phyloP scores from a whole-genome alignment of 1,140 invertebrate species.

The Tetramorium simillimum region DNA sequence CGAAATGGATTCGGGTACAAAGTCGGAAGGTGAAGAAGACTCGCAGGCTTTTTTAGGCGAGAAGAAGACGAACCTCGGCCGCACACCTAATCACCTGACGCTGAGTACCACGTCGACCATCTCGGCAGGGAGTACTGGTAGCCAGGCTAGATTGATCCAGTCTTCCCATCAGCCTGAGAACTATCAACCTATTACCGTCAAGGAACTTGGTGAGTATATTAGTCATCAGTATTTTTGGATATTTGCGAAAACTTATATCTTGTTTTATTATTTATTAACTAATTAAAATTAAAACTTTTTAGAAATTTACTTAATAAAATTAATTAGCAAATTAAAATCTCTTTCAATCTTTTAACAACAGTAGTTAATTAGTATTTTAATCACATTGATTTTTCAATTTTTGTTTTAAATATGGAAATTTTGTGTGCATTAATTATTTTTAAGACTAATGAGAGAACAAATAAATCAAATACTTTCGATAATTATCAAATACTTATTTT shows the following conservation, averaged over 20 bases:
- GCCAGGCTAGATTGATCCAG: constrained; percentile 96
- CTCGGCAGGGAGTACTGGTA: constrained; percentile 96
- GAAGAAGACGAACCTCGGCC: constrained; percentile 90
- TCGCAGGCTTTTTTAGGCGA: constrained; percentile 89
- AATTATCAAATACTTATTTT: no score
- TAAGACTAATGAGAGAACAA: background rate
- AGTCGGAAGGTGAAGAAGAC: constrained; percentile 95
- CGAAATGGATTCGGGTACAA: constrained; percentile 90
- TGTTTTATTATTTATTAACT: background rate
- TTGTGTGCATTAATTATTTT: background rate
- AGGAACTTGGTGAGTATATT: constrained; percentile 92
- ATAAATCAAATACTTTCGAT: background rate
- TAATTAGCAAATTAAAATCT: background rate
- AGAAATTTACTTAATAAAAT: background rate
- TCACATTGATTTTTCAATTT: background rate
- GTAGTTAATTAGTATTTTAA: background rate
- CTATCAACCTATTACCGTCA: constrained; percentile 93
- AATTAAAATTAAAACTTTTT: background rate
- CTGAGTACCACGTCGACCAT: constrained; percentile 96
- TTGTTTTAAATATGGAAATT: background rate
- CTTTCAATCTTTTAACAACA: background rate
- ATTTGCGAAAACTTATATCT: background rate
- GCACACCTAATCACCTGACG: constrained; percentile 96
- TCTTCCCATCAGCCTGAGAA: constrained; percentile 96
- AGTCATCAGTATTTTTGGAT: background rate